A percentile compares a stretch with the other conserved stretches of the same genome.
Evolutionary conservation across 1,140 invertebrate species (phyloP).

Genomic region (Dryas iulia): DNA sequence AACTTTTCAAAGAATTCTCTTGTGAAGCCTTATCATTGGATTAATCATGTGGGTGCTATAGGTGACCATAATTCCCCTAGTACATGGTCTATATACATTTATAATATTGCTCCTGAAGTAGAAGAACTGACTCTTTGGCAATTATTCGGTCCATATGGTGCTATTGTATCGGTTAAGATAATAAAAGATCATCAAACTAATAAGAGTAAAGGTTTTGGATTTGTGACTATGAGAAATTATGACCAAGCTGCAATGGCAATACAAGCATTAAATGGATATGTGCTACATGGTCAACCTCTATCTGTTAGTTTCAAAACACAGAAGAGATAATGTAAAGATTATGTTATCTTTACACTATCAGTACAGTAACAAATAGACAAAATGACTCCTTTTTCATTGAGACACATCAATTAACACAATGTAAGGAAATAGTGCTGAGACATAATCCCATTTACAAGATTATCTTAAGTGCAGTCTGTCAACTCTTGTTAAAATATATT

Average conservation of each 20-base stretch:
- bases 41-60: constrained; percentile 80
- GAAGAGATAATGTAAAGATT: constrained; percentile 82
- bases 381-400: constrained; percentile 64
- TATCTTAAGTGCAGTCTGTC: constrained; percentile 57
- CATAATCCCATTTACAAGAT: constrained; percentile 53
- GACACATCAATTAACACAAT: constrained; percentile 63
- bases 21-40: constrained; percentile 74
- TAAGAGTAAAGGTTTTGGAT: constrained; percentile 99
- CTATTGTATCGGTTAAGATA: constrained; percentile 98
- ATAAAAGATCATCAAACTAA: constrained; percentile 98
- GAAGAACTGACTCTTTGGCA: constrained; percentile 99
- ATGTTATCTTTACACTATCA: constrained; percentile 70
- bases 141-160: constrained; percentile 99
- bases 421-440: constrained; percentile 53
- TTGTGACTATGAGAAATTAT: constrained; percentile 99
- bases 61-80: constrained; percentile 82
- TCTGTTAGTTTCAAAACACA: constrained; percentile 99
- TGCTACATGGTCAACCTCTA: constrained; percentile 96
- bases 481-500: constrained; percentile 76
- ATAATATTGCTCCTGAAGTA: constrained; percentile 98
- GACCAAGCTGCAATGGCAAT: constrained; percentile 99
- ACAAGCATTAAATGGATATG: constrained; percentile 98
- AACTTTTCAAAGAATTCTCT: constrained; percentile 71
- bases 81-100: constrained; percentile 99
- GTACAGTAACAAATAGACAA: constrained; percentile 76